phyloP scores from a whole-genome alignment of 2,113 vertebrate genomes.

The Plectropomus leopardus region DNA sequence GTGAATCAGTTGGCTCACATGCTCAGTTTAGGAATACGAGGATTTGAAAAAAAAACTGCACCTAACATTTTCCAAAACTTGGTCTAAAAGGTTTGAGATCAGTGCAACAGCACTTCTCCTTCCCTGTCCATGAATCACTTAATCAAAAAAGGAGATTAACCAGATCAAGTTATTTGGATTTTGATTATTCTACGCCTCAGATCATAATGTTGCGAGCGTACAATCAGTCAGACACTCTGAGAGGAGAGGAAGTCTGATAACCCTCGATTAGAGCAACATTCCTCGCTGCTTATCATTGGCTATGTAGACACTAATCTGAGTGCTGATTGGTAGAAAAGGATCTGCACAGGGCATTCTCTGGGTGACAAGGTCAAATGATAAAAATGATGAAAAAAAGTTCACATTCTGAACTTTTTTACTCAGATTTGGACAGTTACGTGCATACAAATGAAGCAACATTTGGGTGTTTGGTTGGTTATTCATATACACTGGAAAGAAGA shows the following conservation, averaged over 20 bases:
- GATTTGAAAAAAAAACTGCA: background rate
- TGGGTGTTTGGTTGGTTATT: background rate
- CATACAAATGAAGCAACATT: background rate
- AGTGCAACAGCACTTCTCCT: background rate
- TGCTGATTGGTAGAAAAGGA: slow-evolving; percentile 47
- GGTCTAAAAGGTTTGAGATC: background rate
- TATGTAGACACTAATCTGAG: slow-evolving; percentile 43
- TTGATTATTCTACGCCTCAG: slow-evolving; percentile 52
- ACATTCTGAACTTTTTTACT: slow-evolving; percentile 30
- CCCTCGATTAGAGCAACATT: slow-evolving; percentile 57
- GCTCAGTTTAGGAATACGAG: background rate
- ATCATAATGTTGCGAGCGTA: slow-evolving; percentile 24
- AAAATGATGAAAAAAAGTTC: slow-evolving; percentile 29
- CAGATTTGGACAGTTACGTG: slow-evolving; percentile 1
- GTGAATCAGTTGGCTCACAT: background rate
- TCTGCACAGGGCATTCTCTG: slow-evolving; percentile 3
- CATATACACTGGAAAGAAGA: background rate
- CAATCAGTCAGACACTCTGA: slow-evolving; percentile 59
- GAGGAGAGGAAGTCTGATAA: slow-evolving; percentile 64
- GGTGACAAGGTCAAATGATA: slow-evolving; percentile 49
- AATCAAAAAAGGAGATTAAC: slow-evolving; percentile 57
- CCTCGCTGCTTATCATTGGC: slow-evolving; percentile 52
- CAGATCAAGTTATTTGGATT: slow-evolving; percentile 51
- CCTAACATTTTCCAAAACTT: background rate
- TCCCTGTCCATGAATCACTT: slow-evolving; percentile 22